Conservation (phyloP, 2,113 vertebrate species). For the Malurus elegans region DNA sequence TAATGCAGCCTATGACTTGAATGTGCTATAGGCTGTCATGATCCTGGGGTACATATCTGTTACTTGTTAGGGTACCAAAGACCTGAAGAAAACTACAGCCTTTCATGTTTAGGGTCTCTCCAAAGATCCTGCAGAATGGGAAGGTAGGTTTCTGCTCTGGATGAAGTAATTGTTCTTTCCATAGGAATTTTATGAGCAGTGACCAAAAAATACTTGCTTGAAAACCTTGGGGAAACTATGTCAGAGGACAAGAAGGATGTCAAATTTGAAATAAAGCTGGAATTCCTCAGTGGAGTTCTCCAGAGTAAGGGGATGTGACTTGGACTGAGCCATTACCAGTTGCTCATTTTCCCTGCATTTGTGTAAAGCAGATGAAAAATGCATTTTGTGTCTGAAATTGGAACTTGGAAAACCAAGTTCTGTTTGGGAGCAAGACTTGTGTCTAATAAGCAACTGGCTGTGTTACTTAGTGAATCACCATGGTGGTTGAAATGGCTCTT, state of each 20-base stretch:
- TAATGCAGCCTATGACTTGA: neutral
- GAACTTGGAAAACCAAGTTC: neutral
- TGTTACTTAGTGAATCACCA: neutral
- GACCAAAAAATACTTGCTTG: neutral
- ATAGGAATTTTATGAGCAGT: neutral
- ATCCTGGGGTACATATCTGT: fast-evolving
- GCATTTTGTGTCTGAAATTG: neutral
- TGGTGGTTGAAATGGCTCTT: neutral
- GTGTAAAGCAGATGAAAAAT: neutral
- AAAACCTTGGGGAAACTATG: neutral
- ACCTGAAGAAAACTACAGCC: neutral
- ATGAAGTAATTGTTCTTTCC: neutral
- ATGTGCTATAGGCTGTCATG: neutral
- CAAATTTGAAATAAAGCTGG: neutral
- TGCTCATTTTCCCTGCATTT: neutral
- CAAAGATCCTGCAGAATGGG: neutral
- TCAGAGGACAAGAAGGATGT: neutral
- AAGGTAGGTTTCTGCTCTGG: neutral
- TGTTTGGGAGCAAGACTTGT: neutral
- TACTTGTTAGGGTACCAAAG: neutral
- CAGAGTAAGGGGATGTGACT: neutral
- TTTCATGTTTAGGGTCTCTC: neutral
- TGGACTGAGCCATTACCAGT: neutral
- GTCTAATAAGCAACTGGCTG: neutral
- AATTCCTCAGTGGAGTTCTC: neutral